Percentiles rank a stretch among this genome's conserved stretches.
These are phyloP conservation scores for Brachyptera risi DNA, from an alignment of 2,888 invertebrate species.

Conservation along the genomic window DNA sequence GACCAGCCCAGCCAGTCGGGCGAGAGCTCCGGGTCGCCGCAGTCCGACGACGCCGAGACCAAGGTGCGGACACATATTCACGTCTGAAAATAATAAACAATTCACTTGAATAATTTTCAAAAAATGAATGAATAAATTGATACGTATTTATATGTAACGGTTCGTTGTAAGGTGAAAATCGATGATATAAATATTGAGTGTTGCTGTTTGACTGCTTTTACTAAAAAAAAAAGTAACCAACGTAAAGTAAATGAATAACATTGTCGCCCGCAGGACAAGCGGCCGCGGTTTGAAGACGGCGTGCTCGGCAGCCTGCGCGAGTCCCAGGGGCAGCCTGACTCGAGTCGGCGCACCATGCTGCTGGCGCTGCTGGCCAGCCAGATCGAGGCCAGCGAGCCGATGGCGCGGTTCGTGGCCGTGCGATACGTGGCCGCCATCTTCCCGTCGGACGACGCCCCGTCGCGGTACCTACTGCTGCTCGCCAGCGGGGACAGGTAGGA, in stretches of 20 bases:
- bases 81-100: no score
- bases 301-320: neutral
- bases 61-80: neutral
- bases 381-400: constrained; percentile 70
- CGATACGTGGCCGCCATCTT: constrained; percentile 79
- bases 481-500: constrained; percentile 79
- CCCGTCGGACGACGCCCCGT: constrained; percentile 74
- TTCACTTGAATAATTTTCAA: no score
- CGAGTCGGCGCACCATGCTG: constrained; percentile 43
- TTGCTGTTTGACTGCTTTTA: no score
- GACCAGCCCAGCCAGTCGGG: neutral
- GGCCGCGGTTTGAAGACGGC: neutral
- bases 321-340: neutral
- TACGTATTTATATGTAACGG: no score
- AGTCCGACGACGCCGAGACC: neutral
- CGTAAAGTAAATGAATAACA: no score
- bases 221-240: no score
- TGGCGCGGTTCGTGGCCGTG: constrained; percentile 78
- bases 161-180: no score
- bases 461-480: constrained; percentile 73
- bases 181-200: no score
- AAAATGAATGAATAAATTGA: no score
- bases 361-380: constrained; percentile 67
- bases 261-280: neutral
- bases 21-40: neutral